Evolutionary conservation across 2,797 vertebrate species (phyloP).

Genomic region (Orestias chungarensis): DNA sequence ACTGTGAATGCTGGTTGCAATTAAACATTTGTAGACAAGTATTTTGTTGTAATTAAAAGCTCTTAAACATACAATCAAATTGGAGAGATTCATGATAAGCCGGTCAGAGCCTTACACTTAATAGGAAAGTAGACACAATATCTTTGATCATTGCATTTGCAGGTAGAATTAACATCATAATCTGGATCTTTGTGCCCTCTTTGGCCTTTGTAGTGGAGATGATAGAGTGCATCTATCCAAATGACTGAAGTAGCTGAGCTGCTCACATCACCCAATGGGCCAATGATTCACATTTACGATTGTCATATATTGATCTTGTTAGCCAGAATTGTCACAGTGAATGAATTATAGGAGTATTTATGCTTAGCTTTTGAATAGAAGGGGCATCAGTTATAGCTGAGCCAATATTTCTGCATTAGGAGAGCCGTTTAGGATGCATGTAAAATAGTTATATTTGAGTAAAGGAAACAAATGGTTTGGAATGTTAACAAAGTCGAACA

Average conservation of each 20-base stretch:
- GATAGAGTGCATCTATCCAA: slow-evolving; percentile 1
- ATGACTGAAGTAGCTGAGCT: neutral
- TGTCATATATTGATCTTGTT: neutral
- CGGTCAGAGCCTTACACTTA: neutral
- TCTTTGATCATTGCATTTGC: neutral
- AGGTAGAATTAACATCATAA: slow-evolving; percentile 1
- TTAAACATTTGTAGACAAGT: too few relatives aligned
- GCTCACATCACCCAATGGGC: neutral
- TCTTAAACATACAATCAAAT: neutral
- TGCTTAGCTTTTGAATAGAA: neutral
- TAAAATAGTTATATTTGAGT: slow-evolving; percentile 15
- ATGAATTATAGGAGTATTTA: neutral
- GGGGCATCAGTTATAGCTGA: slow-evolving; percentile 5
- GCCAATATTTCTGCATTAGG: slow-evolving; percentile 15
- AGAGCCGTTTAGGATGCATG: slow-evolving; percentile 19
- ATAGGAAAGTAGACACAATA: neutral
- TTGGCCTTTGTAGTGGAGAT: neutral
- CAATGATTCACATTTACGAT: slow-evolving; percentile 4
- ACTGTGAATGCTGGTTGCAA: neutral
- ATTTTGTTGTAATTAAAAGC: neutral
- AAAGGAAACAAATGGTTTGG: slow-evolving; percentile 39
- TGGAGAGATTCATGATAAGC: neutral
- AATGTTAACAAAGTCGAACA: slow-evolving; percentile 43
- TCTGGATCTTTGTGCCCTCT: neutral
- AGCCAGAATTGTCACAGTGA: neutral